Evolutionary conservation across 2,888 invertebrate species (phyloP).

Genomic region (Endomychus coccineus): DNA sequence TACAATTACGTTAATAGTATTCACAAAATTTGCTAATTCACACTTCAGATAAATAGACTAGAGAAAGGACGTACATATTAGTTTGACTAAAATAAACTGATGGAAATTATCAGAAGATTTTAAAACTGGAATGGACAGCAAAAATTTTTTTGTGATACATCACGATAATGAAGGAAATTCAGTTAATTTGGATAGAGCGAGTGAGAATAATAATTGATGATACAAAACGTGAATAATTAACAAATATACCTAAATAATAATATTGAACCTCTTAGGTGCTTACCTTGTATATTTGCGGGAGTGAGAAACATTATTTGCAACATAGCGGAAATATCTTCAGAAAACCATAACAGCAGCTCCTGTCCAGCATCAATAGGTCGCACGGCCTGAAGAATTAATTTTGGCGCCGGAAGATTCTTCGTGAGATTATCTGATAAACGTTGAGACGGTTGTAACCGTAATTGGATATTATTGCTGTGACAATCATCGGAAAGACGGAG

Average conservation of each 20-base stretch:
- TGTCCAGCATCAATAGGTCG: conserved; percentile 53
- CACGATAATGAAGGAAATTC: too few species aligned
- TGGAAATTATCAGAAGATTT: too few species aligned
- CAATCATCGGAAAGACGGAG: conserved; percentile 55
- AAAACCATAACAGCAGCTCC: conserved; percentile 76
- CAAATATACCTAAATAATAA: neutral
- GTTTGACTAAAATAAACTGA: too few species aligned
- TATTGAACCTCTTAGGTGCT: conserved; percentile 18
- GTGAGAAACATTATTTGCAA: conserved; percentile 72
- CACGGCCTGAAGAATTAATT: conserved; percentile 44
- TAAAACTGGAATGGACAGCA: too few species aligned
- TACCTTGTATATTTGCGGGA: conserved; percentile 75
- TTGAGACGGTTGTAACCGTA: conserved; percentile 36
- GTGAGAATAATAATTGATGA: conserved; percentile 3
- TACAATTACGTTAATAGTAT: too few species aligned
- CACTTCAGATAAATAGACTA: too few species aligned
- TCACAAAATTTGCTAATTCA: too few species aligned
- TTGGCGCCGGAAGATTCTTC: conserved; percentile 21
- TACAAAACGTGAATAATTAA: neutral
- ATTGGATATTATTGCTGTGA: conserved; percentile 55
- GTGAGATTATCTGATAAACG: conserved; percentile 17
- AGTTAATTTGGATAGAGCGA: too few species aligned
- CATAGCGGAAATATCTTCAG: conserved; percentile 63
- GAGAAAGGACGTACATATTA: too few species aligned
- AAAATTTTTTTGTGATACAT: too few species aligned